Conservation (phyloP, 1,140 invertebrate species). For the Riptortus pedestris region DNA sequence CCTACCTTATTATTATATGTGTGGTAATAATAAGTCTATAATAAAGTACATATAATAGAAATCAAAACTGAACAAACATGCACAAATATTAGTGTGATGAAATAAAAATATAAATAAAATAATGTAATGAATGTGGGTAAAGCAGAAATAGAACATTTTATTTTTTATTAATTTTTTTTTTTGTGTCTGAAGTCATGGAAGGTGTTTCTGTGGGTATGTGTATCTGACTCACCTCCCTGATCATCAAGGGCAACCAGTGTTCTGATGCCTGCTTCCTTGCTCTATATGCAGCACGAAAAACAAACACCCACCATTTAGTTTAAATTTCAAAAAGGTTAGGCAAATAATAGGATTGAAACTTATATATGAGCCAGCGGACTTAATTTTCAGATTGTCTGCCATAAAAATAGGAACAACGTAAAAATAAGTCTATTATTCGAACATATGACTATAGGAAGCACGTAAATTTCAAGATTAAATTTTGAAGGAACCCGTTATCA, state of each 20-base stretch:
- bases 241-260: constrained; percentile 97
- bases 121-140: too few species aligned
- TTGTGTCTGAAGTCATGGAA: constrained; percentile 4
- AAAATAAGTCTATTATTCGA: too few species aligned
- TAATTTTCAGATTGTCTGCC: neutral
- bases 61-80: neutral
- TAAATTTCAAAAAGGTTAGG: constrained; percentile 7
- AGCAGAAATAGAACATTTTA: too few species aligned
- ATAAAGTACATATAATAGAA: too few species aligned
- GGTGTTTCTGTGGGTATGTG: constrained; percentile 4
- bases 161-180: neutral
- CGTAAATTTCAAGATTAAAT: too few species aligned
- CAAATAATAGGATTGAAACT: constrained; percentile 5
- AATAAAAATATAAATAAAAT: neutral
- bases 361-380: neutral
- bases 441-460: too few species aligned
- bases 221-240: constrained; percentile 90
- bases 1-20: too few species aligned
- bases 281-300: constrained; percentile 67
- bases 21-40: too few species aligned
- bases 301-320: constrained; percentile 37
- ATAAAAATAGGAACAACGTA: neutral
- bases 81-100: neutral
- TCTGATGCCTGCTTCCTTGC: constrained; percentile 98
- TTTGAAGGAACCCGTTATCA: too few species aligned